Base-by-base conservation (phyloP, 2,797 vertebrate genomes). In the Anisognathus igniventris region DNA sequence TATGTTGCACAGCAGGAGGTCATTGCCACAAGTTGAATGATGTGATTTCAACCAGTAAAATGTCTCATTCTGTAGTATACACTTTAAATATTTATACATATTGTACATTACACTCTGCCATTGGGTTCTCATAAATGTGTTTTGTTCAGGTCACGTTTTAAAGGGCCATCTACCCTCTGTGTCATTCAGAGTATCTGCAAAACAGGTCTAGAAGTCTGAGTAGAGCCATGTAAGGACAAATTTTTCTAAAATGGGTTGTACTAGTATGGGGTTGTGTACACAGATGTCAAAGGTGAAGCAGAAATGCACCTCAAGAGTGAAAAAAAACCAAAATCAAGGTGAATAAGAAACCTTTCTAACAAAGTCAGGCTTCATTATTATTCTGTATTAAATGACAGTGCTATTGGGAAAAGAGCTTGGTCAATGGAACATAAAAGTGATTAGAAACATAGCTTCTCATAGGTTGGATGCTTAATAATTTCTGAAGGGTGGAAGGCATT, bases 41-140 rank as follows among this genome's bases (percentile, higher is more conserved):
- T 79, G 78, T 92, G 86, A 92, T 96, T 94, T 85, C 78, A 89
- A 48, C 72, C 88, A 95, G 51, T 89, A 90, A 93, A 96, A 93
- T 76, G 30, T 88, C 92, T 89, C 73, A n/a, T 95, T 90, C 62
- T 93, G n/a, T 67, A 56, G 14, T 12, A 67, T 58, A 51, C 11
- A 37, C 42, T 87, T 85, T 81, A 92, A 90, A 91, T 90, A 76
- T 72, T 84, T 88, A 50, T 88, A 50, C 30, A 65, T 30, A 80
- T 50, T 73, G 64, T 76, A 61, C n/a, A 27, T 85, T 80, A 44
- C 15, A 47, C 33, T 72, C n/a, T 42, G 51, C 51, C 45, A 44
- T 23, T 27, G 33, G 60, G 47, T 47, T 74, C 47, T 77, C 45
- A 73, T 72, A 73, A 80, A 86, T 54, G 37, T 27, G 47, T 87